A percentile compares a stretch with the other conserved stretches of the same genome.
Conservation (phyloP, 1,140 invertebrate species). For the Drosophila pandora region DNA sequence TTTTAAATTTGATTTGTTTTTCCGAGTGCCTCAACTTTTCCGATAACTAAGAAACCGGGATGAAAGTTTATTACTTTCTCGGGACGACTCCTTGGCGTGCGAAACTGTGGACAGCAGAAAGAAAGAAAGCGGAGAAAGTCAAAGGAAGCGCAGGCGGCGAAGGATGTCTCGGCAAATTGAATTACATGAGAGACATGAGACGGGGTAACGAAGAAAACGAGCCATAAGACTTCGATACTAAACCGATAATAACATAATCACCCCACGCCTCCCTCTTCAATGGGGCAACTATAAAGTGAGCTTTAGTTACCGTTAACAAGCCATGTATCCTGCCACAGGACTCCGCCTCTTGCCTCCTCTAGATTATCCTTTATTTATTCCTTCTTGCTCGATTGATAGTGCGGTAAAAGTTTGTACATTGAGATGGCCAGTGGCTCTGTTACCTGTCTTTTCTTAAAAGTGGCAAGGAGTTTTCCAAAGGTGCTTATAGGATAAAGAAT, state of each 20-base stretch:
- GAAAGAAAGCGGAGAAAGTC: neutral
- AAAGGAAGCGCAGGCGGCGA: neutral
- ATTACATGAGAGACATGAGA: slow-evolving; percentile 58
- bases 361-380: neutral
- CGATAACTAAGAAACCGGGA: slow-evolving; percentile 34
- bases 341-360: neutral
- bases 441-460: neutral
- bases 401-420: slow-evolving; percentile 19
- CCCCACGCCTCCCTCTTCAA: slow-evolving; percentile 18
- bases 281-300: slow-evolving; percentile 45
- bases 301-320: slow-evolving; percentile 74
- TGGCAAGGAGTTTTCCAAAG: too few species aligned
- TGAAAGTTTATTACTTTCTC: slow-evolving; percentile 75
- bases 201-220: slow-evolving; percentile 44
- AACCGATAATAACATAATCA: slow-evolving; percentile 80
- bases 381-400: slow-evolving; percentile 35
- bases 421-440: slow-evolving; percentile 12
- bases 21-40: slow-evolving; percentile 31
- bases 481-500: too few species aligned
- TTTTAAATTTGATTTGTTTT: neutral
- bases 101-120: slow-evolving; percentile 23
- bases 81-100: slow-evolving; percentile 58
- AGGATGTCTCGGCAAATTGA: slow-evolving; percentile 52
- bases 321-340: slow-evolving; percentile 47
- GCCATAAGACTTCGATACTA: slow-evolving; percentile 69